Base-by-base conservation (phyloP, 1,140 invertebrate genomes). In the Nasonia longicornis region DNA sequence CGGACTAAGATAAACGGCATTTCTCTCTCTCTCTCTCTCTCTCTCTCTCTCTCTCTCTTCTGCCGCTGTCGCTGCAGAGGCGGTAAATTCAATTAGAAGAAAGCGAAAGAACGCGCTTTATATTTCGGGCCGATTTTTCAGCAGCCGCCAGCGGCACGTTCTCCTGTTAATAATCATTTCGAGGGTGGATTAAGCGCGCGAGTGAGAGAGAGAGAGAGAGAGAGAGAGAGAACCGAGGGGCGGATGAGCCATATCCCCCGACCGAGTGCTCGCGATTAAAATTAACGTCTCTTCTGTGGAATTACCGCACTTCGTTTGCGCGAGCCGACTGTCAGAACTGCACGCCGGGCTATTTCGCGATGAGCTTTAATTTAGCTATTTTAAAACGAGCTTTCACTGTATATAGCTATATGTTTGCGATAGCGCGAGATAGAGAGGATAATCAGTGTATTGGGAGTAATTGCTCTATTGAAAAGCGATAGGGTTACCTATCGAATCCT, bases 11-110 rank as follows among this genome's bases (percentile, higher is more conserved):
- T 76, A 76, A 76, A 76, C 74, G 10, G 6, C n/a, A 16, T 66
- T 14, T 3, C 26, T 48, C 10, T 7, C 45, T 12, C 26, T 26
- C 26, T 66, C 22, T 3, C 26, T 48, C 10, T 7, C 45, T 12
- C 52, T 1, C 26, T 26, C 26, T 26, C 26, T 26, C 26, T 26
- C 31, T 31, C 31, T 31, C 31, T 2, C 31, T 31, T 3, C 31
- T 35, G 31, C 31, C 4, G 31, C 31, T 35, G 31, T 3, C 4
- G 31, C 31, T 42, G 20, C 66, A 20, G 77, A 29, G 38, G 38
- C 38, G 10, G 58, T 80, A 80, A 77, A 81, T 81, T 81, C 73
- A 81, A 81, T 81, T 81, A 81, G 72, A 58, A 42, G 63, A 22
- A 52, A 69, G 75, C 52, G 58, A 72, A 80, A 69, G 63, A 64